A percentile compares a stretch with the other conserved stretches of the same genome.
Evolutionary conservation across 2,888 invertebrate genomes (phyloP).

Genomic region (Germaria angustata): DNA sequence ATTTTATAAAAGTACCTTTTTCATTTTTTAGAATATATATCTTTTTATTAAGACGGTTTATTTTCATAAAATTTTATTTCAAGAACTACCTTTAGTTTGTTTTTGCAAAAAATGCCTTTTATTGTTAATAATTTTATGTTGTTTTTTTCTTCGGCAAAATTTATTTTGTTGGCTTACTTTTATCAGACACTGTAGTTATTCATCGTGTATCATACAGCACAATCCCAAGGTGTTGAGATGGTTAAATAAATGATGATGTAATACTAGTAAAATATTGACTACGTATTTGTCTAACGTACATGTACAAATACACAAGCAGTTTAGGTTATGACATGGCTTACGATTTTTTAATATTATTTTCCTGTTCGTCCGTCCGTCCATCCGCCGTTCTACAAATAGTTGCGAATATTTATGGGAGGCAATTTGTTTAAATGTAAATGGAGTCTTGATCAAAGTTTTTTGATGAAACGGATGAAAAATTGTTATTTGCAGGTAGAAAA

Average conservation of each 20-base stretch:
- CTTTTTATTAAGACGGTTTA: too few relatives aligned
- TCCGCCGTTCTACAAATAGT: neutral
- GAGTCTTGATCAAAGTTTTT: slow-evolving; percentile 7
- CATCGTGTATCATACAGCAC: neutral
- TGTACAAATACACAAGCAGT: neutral
- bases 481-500: neutral
- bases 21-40: too few relatives aligned
- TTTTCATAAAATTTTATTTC: too few relatives aligned
- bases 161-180: too few relatives aligned
- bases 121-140: too few relatives aligned
- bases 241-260: slow-evolving; percentile 23
- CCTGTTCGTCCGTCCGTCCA: neutral
- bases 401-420: neutral
- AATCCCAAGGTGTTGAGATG: slow-evolving; percentile 44
- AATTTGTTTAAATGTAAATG: slow-evolving; percentile 17
- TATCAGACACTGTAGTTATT: neutral
- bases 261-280: slow-evolving; percentile 24
- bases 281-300: neutral
- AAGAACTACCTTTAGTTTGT: too few relatives aligned
- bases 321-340: slow-evolving; percentile 15
- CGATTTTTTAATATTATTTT: slow-evolving; percentile 31
- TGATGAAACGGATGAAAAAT: neutral
- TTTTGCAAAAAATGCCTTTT: too few relatives aligned
- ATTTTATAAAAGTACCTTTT: too few relatives aligned
- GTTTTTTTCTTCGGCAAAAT: too few relatives aligned